These are phyloP conservation scores for Loriculus beryllinus DNA, from an alignment of 2,797 vertebrate species.

Conservation along the genomic window DNA sequence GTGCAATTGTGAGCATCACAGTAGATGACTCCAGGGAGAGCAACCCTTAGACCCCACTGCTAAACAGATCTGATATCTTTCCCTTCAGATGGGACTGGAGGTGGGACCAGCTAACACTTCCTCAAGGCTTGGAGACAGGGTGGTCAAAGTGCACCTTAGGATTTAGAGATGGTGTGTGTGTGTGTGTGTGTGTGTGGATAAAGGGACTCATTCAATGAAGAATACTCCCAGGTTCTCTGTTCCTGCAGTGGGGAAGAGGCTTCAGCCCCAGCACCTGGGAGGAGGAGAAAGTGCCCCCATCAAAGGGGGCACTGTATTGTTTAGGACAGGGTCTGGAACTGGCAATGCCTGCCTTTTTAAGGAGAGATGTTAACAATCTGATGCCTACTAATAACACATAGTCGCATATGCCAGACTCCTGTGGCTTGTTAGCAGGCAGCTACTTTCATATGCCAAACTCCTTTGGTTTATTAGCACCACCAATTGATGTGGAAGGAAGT, in stretches of 20 bases:
- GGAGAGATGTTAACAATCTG: neutral
- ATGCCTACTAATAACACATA: rapidly evolving
- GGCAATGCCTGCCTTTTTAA: neutral
- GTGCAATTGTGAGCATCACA: neutral
- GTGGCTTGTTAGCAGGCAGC: neutral
- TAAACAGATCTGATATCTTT: neutral
- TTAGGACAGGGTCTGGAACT: neutral
- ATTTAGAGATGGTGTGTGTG: neutral
- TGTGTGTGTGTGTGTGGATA: neutral
- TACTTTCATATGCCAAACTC: neutral
- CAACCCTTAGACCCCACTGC: neutral
- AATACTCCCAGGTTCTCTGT: neutral
- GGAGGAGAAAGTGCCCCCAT: neutral
- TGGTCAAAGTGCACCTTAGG: neutral
- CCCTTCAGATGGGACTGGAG: neutral
- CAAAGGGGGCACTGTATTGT: neutral
- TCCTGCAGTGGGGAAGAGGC: neutral
- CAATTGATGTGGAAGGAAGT: neutral
- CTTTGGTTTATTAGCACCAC: neutral
- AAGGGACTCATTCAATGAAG: neutral
- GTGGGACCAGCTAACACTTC: neutral
- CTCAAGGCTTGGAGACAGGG: neutral
- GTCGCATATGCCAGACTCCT: neutral
- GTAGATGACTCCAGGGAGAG: neutral
- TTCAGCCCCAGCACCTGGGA: neutral